Evolutionary conservation across 2,113 vertebrate genomes (phyloP).

Genomic region (Phaethornis superciliosus): DNA sequence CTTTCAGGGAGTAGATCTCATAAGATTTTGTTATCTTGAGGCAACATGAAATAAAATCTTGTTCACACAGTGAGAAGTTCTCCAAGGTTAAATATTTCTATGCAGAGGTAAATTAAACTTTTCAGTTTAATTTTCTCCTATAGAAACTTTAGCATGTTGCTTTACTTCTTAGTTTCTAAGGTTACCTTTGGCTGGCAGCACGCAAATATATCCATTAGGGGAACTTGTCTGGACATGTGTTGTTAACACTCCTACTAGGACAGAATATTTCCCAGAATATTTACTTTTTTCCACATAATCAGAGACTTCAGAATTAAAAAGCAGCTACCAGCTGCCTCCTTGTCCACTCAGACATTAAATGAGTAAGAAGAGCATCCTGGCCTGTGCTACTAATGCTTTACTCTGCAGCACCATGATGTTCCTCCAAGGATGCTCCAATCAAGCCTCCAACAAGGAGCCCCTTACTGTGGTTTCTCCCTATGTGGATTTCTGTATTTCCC

Average conservation of each 20-base stretch:
- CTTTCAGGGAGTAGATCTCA: not conserved
- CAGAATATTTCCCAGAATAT: not conserved
- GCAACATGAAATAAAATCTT: not conserved
- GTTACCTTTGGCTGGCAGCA: not conserved
- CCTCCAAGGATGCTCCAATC: not conserved
- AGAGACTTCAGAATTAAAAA: not conserved
- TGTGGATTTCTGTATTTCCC: not conserved
- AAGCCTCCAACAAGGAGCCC: not conserved
- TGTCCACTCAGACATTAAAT: not conserved
- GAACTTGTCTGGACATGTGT: not conserved
- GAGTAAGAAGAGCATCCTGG: not conserved
- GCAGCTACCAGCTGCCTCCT: not conserved
- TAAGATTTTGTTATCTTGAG: not conserved
- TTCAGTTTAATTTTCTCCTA: not conserved
- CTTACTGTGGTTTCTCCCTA: accelerated
- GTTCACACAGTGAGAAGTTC: not conserved
- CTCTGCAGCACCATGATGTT: not conserved
- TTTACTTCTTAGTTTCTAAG: not conserved
- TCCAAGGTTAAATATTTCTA: not conserved
- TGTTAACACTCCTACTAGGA: not conserved
- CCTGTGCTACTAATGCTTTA: not conserved
- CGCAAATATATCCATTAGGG: not conserved
- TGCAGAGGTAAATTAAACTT: not conserved
- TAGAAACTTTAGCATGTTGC: not conserved
- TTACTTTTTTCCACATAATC: not conserved